Evolutionary conservation across 2,888 invertebrate species (phyloP).

Genomic region (Clitarchus hookeri): DNA sequence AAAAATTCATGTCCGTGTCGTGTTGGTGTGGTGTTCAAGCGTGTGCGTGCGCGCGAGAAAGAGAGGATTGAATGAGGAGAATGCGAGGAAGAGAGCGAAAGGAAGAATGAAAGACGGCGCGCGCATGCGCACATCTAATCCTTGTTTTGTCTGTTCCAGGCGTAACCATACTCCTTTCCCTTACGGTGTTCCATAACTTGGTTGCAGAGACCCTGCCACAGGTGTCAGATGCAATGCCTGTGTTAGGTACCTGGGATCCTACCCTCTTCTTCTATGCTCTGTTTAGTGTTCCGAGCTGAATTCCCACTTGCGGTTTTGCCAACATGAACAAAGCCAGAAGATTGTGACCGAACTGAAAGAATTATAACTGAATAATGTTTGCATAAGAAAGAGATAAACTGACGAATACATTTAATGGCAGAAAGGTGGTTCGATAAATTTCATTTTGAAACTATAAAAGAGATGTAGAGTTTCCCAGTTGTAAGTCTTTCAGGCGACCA

Average conservation of each 20-base stretch:
- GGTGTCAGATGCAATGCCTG: constrained; percentile 59
- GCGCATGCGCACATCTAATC: constrained; percentile 37
- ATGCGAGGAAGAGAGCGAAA: constrained; percentile 16
- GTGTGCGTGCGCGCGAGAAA: background rate
- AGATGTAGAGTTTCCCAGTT: background rate
- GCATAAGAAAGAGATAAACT: background rate
- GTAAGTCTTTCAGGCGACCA: constrained; percentile 8
- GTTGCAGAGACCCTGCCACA: constrained; percentile 62
- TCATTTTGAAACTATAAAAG: background rate
- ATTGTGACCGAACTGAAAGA: background rate
- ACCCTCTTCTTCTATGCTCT: constrained; percentile 27
- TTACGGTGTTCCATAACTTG: constrained; percentile 62
- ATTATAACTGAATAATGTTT: background rate
- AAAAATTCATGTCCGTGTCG: background rate
- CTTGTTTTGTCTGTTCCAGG: constrained; percentile 53
- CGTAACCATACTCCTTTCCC: constrained; percentile 61
- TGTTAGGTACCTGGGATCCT: constrained; percentile 53
- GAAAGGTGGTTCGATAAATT: background rate
- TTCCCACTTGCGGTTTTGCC: constrained; percentile 21
- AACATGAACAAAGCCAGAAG: background rate
- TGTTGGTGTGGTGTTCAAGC: constrained; percentile 22
- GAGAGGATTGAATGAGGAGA: constrained; percentile 5
- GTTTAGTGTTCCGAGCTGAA: constrained; percentile 19
- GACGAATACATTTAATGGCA: background rate
- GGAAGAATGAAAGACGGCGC: constrained; percentile 21